Conservation (phyloP, 2,888 invertebrate genomes). For the Papilio protenor region DNA sequence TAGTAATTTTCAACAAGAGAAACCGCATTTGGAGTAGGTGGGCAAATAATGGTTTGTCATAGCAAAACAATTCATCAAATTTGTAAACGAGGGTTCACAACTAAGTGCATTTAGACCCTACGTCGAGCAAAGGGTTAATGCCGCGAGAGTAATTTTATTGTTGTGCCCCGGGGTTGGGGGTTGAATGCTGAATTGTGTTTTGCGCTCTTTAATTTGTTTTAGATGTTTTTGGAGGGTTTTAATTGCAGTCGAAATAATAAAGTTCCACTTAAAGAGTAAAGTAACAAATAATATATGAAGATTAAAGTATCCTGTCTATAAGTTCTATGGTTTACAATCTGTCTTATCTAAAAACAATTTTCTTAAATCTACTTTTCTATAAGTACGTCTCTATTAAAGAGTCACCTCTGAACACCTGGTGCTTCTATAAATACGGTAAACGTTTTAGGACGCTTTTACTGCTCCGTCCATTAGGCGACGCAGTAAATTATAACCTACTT, state of each 20-base stretch:
- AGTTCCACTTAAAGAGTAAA: neutral
- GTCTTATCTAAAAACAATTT: slow-evolving; percentile 53
- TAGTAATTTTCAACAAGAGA: neutral
- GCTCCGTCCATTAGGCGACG: slow-evolving; percentile 78
- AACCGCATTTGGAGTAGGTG: neutral
- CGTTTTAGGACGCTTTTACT: slow-evolving; percentile 76
- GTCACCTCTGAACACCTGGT: slow-evolving; percentile 76
- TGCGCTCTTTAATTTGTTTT: slow-evolving; percentile 80
- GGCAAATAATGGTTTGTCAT: slow-evolving; percentile 49
- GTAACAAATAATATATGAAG: neutral
- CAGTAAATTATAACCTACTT: slow-evolving; percentile 79
- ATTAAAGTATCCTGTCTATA: neutral
- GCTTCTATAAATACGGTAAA: slow-evolving; percentile 79
- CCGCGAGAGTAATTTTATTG: slow-evolving; percentile 71
- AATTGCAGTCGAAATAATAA: slow-evolving; percentile 36
- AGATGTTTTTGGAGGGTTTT: slow-evolving; percentile 53
- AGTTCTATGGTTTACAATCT: neutral
- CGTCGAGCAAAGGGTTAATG: slow-evolving; percentile 64
- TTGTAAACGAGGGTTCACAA: slow-evolving; percentile 57
- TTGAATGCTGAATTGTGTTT: slow-evolving; percentile 73
- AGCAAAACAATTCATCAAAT: slow-evolving; percentile 63
- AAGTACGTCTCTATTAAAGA: slow-evolving; percentile 70
- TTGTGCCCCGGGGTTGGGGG: slow-evolving; percentile 71
- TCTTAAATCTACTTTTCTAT: slow-evolving; percentile 51
- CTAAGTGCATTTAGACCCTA: slow-evolving; percentile 57